These are phyloP conservation scores for Gortyna flavago DNA, from an alignment of 2,888 invertebrate genomes.

Conservation along the genomic window DNA sequence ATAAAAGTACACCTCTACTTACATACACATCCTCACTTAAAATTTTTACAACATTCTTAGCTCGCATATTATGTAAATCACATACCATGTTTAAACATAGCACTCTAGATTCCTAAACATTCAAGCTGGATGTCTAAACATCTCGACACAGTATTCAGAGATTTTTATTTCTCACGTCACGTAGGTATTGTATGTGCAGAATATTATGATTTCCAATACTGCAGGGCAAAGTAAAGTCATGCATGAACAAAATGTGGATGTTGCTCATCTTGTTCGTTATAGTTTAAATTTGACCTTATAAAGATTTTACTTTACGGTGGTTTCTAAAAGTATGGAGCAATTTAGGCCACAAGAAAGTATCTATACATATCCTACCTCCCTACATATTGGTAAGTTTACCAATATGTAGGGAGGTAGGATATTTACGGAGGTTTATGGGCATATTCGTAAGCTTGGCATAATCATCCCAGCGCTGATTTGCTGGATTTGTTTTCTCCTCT, in stretches of 20 bases:
- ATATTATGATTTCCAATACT: constrained; percentile 70
- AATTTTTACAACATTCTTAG: constrained; percentile 14
- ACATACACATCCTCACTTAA: constrained; percentile 22
- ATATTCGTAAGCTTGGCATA: background rate
- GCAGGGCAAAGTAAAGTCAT: constrained; percentile 65
- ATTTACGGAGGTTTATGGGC: no score
- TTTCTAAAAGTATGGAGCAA: constrained; percentile 8
- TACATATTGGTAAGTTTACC: background rate
- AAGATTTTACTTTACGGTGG: constrained; percentile 20
- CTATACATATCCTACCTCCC: background rate
- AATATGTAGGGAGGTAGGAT: no score
- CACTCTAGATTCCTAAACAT: constrained; percentile 41
- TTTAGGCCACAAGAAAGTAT: background rate
- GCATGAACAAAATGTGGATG: constrained; percentile 65
- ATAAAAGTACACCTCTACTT: background rate
- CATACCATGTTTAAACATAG: constrained; percentile 39
- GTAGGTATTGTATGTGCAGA: constrained; percentile 67
- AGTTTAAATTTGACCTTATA: constrained; percentile 32
- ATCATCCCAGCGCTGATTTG: background rate
- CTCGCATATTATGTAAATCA: constrained; percentile 48
- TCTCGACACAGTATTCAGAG: constrained; percentile 47
- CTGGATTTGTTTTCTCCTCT: background rate
- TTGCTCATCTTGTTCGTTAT: constrained; percentile 43
- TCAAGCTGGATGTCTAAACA: constrained; percentile 48
- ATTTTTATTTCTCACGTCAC: constrained; percentile 65